Base-by-base conservation (phyloP, 2,113 vertebrate species). In the Lycocorax pyrrhopterus region DNA sequence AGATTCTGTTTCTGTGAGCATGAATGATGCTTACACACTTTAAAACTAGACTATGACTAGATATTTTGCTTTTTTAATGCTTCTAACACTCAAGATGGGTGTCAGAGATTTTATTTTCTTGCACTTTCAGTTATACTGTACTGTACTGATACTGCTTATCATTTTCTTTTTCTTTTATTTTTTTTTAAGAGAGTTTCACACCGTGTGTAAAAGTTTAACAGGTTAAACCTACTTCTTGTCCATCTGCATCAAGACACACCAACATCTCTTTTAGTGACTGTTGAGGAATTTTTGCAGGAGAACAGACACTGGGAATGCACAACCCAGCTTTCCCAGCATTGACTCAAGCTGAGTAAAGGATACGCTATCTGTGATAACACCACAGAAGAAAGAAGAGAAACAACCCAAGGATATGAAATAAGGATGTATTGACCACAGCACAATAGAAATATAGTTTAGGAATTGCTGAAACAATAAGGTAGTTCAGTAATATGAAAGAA, bases 111-210 rank as follows among this genome's bases (percentile, higher is more conserved):
- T 81, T 69, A 27, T 39, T 51, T 67, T 55, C 12, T 55, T 80
- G 12, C 8, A 37, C 37, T 79, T 92, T 60, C 29, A 73, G 4
- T 60, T 87, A 49, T 37, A 47, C 7, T 58, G 3, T 30, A 25
- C 11, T 59, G 4, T 19, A 46, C 4, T 30, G 8, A 4, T 29
- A 30, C 2, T 30, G 4, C 1, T 43, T 33, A 4, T 10, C 0
- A 0, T 9, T 18, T 26, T 4, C 2, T 16, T 25, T 16, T 4
- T 14, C 4, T 19, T 16, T n/a, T 23, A 10, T 4, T 16, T 13
- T 0, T 21, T 63, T 84, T 30, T 5, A 25, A 46, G 14, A 37
- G 6, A 39, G 2, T 76, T 74, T 74, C 30, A 79, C 1, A 13
- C 2, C 25, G 6, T 20, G 6, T 43, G 4, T 43, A n/a, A 62